Evolutionary conservation across 2,888 invertebrate species (phyloP), one percentile per base, ranked within the genome.

Genomic region (Ernsta delagoae): DNA sequence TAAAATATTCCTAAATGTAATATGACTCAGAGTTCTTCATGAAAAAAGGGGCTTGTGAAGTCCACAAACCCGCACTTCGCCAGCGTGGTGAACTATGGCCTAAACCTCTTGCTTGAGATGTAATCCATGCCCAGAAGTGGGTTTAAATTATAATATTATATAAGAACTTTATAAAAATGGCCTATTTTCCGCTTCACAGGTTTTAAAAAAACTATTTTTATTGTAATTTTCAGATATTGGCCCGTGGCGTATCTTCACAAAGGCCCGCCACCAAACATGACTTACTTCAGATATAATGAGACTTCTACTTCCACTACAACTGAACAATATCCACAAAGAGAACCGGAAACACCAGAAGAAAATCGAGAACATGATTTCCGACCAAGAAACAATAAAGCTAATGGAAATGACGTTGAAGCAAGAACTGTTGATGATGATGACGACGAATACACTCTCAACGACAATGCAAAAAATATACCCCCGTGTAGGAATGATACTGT

Each of bases 161-260:
- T n/a, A n/a, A n/a, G n/a, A n/a, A n/a, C n/a, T n/a, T n/a, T n/a
- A n/a, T n/a, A n/a, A n/a, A n/a, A n/a, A n/a, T n/a, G n/a, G n/a
- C n/a, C n/a, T n/a, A n/a, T n/a, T n/a, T n/a, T n/a, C n/a, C n/a
- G n/a, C n/a, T n/a, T n/a, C n/a, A n/a, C n/a, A n/a, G n/a, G n/a
- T n/a, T n/a, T n/a, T n/a, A n/a, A n/a, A n/a, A n/a, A n/a, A n/a
- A n/a, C n/a, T n/a, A 45, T 4, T n/a, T n/a, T 11, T 4, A 45
- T 9, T 34, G 11, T 43, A 34, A 54, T 41, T 57, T 77, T 85
- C 75, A 94, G 94, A 76, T 94, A 95, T 75, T 97, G 97, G 97
- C 97, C 97, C 0, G 96, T 97, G 16, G 96, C 97, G 0, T 98
- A 97, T 82, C 92, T 97, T 0, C 97, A 98, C 79, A 95, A 96